These are phyloP conservation scores for Gallinago undulata DNA, from an alignment of 2,113 vertebrate species.

Conservation along the genomic window DNA sequence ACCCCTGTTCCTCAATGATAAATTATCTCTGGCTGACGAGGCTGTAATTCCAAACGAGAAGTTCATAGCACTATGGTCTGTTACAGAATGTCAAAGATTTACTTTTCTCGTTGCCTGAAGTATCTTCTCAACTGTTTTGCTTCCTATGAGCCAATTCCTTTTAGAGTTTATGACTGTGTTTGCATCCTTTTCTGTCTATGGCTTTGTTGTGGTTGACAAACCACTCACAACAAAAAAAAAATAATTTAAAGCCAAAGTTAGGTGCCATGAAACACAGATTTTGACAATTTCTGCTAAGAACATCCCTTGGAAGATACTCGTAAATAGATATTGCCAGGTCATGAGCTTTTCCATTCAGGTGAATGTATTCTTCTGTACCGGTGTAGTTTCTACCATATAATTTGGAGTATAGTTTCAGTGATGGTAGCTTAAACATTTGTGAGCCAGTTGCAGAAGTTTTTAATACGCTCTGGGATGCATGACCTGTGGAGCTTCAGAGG, in stretches of 20 bases:
- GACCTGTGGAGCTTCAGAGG: background rate
- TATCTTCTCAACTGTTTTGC: background rate
- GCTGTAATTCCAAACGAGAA: background rate
- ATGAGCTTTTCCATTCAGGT: background rate
- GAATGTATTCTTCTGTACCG: background rate
- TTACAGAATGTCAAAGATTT: background rate
- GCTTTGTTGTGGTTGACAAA: background rate
- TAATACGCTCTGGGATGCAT: accelerated
- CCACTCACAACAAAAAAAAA: background rate
- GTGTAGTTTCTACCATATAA: accelerated
- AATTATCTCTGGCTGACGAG: background rate
- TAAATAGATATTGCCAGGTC: background rate
- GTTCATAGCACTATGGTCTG: background rate
- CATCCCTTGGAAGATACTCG: background rate
- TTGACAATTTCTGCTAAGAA: background rate
- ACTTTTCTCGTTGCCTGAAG: background rate
- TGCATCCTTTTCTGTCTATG: background rate
- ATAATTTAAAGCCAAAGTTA: background rate
- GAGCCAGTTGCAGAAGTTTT: background rate
- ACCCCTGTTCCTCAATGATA: background rate
- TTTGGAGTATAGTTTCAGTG: background rate
- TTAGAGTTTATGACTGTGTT: background rate
- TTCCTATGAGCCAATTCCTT: background rate
- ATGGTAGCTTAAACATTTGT: background rate
- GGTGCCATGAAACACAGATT: background rate